A percentile compares a stretch with the other conserved stretches of the same genome.
Evolutionary conservation across 1,140 invertebrate genomes (phyloP).

Genomic region (Apis florea): DNA sequence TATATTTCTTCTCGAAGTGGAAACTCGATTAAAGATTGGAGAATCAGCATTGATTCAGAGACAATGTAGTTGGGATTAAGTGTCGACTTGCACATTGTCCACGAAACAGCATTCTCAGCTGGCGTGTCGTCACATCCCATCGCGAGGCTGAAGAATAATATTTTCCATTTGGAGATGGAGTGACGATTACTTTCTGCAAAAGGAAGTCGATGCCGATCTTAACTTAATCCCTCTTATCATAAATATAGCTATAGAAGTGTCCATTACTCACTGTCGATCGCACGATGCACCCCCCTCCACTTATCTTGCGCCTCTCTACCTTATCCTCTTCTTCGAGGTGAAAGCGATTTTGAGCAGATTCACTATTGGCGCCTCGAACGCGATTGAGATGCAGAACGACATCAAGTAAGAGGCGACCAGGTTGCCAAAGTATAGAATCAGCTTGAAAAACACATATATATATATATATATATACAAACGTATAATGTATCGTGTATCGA

Average conservation of each 20-base stretch:
- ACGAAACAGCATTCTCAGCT: too few species aligned
- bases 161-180: too few species aligned
- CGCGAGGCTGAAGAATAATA: too few species aligned
- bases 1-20: too few species aligned
- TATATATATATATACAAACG: background rate
- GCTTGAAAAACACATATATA: slow-evolving; percentile 78
- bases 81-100: too few species aligned
- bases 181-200: background rate
- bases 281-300: background rate
- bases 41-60: too few species aligned
- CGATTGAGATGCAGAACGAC: slow-evolving; percentile 89
- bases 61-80: too few species aligned
- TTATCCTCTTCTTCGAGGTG: slow-evolving; percentile 70
- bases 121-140: too few species aligned
- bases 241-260: background rate
- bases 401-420: slow-evolving; percentile 87
- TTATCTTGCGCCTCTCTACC: slow-evolving; percentile 69
- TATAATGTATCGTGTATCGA: too few species aligned
- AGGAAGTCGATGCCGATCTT: background rate
- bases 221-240: background rate
- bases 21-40: too few species aligned
- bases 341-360: slow-evolving; percentile 86
- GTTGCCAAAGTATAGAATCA: slow-evolving; percentile 90
- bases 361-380: slow-evolving; percentile 89
- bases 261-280: slow-evolving; percentile 21